A percentile compares a stretch with the other conserved stretches of the same genome.
Evolutionary conservation across 2,113 vertebrate genomes (phyloP).

Genomic region (Triplophysa siluroides): DNA sequence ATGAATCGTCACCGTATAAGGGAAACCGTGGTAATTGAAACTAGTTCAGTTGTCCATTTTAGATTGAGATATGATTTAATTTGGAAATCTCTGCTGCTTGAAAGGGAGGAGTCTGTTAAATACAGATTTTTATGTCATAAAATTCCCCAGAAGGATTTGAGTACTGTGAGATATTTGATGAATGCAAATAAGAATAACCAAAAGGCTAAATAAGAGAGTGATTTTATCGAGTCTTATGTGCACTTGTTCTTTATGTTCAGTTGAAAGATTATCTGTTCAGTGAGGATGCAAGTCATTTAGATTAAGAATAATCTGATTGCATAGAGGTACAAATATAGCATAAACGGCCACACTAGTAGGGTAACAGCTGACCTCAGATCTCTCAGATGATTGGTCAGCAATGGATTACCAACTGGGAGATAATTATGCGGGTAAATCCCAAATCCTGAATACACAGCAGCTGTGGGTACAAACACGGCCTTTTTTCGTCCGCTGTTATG

Average conservation of each 20-base stretch:
- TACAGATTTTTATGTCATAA: background rate
- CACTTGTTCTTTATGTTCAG: constrained; percentile 65
- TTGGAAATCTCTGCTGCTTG: constrained; percentile 10
- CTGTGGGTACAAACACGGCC: constrained; percentile 74
- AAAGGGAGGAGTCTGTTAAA: background rate
- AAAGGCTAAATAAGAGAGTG: background rate
- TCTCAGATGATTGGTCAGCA: constrained; percentile 80
- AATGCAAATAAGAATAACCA: background rate
- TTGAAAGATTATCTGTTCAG: constrained; percentile 78
- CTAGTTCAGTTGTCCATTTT: constrained; percentile 6
- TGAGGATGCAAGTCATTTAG: constrained; percentile 80
- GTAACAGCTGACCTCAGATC: constrained; percentile 75
- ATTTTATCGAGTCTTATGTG: background rate
- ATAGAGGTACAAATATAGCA: constrained; percentile 77
- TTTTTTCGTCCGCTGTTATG: constrained; percentile 50
- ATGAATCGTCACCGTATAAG: constrained; percentile 46
- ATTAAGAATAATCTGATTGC: constrained; percentile 85
- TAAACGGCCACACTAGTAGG: constrained; percentile 77
- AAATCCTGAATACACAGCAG: constrained; percentile 78
- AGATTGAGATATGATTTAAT: background rate
- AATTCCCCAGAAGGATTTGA: background rate
- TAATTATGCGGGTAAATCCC: constrained; percentile 81
- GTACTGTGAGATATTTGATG: constrained; percentile 6
- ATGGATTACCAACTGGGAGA: constrained; percentile 80
- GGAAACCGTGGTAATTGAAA: constrained; percentile 45